Base-by-base conservation (phyloP, 1,140 invertebrate genomes). In the Stenopsyche tienmushanensis region DNA sequence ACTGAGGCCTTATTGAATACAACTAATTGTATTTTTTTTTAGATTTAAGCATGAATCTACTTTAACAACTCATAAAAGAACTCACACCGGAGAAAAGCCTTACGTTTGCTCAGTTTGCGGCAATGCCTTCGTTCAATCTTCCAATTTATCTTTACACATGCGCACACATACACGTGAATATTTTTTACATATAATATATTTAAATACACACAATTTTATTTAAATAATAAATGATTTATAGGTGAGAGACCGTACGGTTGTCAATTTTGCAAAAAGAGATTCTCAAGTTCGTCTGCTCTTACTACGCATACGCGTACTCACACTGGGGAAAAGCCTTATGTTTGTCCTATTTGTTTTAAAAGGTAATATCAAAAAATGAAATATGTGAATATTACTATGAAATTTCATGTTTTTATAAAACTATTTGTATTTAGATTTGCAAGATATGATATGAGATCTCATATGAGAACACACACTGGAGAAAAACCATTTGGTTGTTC, bases 61-160 rank as follows among this genome's bases (percentile, higher is more conserved):
- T 9, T 76, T 89, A 10, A 83, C 80, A 42, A 83, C 82, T 0
- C 85, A 87, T 64, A 77, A 83, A 71, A 77, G 83, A 21, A 85
- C 83, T 1, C 89, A 90, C 67, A 86, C 85, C 0, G 83, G 83
- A 59, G 84, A 86, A 66, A 86, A 86, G 65, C 84, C 85, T 0
- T 87, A 84, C 70, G 62, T 81, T 2, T 85, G 83, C 69, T 73
- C 75, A 1, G 74, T 82, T 18, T 85, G 83, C 60, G 80, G 80
- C 1, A 83, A 82, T 66, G 77, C 77, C 0, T 86, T 86, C 64
- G 77, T 85, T 55, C 86, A 88, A 18, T 83, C 86, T 5, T 90
- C 90, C n/a, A 87, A 92, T 67, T 85, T 93, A 80, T 90, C 87
- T 41, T 79, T 90, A 45, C 91, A 92, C 72, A 84, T 91, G 79